Conservation (phyloP, 2,113 vertebrate genomes). For the Vombatus ursinus region DNA sequence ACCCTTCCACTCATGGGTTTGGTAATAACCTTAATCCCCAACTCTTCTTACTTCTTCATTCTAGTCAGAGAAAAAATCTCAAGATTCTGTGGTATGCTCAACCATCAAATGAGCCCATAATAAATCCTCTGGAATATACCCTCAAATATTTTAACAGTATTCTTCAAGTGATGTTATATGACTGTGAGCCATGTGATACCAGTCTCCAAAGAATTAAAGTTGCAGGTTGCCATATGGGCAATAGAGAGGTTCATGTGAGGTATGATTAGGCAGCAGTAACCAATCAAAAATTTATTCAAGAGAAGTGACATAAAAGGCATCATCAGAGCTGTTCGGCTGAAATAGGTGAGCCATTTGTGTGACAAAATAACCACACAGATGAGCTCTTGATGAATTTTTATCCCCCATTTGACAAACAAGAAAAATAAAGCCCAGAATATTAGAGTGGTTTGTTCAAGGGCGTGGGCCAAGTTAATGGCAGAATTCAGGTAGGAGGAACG, state of each 20-base stretch:
- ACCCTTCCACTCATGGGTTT: background rate
- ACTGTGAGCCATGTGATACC: background rate
- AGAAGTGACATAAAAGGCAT: background rate
- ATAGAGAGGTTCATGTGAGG: background rate
- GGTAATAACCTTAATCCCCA: background rate
- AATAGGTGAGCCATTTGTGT: background rate
- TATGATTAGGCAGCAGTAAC: background rate
- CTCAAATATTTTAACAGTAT: background rate
- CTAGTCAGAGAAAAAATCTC: background rate
- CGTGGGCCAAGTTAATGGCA: background rate
- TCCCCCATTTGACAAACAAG: background rate
- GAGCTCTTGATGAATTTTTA: background rate
- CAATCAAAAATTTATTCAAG: background rate
- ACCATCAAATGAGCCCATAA: background rate
- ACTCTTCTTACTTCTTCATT: background rate
- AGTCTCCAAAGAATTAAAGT: background rate
- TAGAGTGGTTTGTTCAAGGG: background rate
- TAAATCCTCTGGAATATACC: background rate
- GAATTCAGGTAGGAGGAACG: background rate
- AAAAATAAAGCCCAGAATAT: background rate
- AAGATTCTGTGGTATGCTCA: background rate
- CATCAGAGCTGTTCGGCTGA: background rate
- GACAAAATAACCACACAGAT: background rate
- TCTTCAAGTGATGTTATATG: background rate
- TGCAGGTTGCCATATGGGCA: background rate